Conservation (phyloP, 2,113 vertebrate species). For the Alethe castanea region DNA sequence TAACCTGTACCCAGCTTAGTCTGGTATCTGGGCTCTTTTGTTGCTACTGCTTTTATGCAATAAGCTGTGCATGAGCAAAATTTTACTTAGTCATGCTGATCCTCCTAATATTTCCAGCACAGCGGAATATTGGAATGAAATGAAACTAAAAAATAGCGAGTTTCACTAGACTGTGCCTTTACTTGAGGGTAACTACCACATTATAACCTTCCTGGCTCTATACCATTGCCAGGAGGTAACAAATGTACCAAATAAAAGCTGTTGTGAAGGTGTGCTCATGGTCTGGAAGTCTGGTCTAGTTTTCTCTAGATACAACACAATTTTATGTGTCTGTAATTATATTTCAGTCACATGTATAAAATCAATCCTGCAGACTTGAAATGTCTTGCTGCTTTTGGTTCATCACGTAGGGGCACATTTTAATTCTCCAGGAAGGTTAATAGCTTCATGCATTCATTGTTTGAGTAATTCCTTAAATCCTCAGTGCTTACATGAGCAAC, state of each 20-base stretch:
- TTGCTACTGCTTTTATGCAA: neutral
- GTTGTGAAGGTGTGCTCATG: neutral
- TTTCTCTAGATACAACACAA: neutral
- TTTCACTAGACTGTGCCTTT: neutral
- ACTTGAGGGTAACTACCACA: neutral
- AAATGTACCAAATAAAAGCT: neutral
- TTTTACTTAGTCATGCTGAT: neutral
- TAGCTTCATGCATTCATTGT: neutral
- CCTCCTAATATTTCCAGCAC: neutral
- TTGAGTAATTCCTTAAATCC: slow-evolving; percentile 26
- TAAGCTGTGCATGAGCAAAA: neutral
- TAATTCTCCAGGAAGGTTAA: neutral
- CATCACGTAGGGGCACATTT: neutral
- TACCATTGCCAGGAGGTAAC: neutral
- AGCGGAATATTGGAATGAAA: neutral
- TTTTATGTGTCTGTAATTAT: neutral
- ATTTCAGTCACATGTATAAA: neutral
- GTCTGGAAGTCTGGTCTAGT: neutral
- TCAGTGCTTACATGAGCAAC: slow-evolving; percentile 8
- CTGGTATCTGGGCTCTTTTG: neutral
- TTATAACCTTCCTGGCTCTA: neutral
- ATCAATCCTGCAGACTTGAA: neutral
- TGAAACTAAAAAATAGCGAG: neutral
- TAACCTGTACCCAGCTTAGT: neutral
- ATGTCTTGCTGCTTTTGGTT: neutral